These are phyloP conservation scores for Punctoribates punctum DNA, from an alignment of 2,888 invertebrate genomes.

Conservation along the genomic window DNA sequence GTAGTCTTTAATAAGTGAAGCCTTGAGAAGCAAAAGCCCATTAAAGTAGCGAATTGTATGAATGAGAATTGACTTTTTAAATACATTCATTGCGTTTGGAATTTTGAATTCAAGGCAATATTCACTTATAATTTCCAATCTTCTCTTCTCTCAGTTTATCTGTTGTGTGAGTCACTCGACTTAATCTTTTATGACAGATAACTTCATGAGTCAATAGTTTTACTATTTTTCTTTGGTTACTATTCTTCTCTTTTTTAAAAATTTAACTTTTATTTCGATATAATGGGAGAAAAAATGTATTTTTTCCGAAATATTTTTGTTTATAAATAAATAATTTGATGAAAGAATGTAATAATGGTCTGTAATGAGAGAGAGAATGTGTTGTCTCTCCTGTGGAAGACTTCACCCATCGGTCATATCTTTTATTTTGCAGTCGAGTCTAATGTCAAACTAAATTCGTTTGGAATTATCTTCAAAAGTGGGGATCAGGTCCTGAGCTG, in stretches of 20 bases:
- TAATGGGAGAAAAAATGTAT: too few species aligned
- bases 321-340: too few species aligned
- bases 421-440: too few species aligned
- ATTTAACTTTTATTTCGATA: too few species aligned
- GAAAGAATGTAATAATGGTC: too few species aligned
- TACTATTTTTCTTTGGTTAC: neutral
- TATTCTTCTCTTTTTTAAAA: too few species aligned
- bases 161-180: conserved; percentile 2
- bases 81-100: conserved; percentile 12
- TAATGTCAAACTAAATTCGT: too few species aligned
- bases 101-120: neutral
- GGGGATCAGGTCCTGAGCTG: conserved; percentile 1
- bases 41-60: conserved; percentile 14
- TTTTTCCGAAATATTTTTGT: too few species aligned
- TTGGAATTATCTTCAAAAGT: neutral
- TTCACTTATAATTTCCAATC: neutral
- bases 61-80: neutral
- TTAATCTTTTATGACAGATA: conserved; percentile 12
- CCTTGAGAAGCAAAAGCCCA: neutral
- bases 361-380: too few species aligned
- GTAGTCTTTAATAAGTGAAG: conserved; percentile 19
- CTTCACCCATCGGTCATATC: too few species aligned
- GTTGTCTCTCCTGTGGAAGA: too few species aligned
- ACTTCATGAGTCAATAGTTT: neutral
- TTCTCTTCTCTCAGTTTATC: neutral